phyloP scores from a whole-genome alignment of 2,888 invertebrate species.

The Mythimna impura region DNA sequence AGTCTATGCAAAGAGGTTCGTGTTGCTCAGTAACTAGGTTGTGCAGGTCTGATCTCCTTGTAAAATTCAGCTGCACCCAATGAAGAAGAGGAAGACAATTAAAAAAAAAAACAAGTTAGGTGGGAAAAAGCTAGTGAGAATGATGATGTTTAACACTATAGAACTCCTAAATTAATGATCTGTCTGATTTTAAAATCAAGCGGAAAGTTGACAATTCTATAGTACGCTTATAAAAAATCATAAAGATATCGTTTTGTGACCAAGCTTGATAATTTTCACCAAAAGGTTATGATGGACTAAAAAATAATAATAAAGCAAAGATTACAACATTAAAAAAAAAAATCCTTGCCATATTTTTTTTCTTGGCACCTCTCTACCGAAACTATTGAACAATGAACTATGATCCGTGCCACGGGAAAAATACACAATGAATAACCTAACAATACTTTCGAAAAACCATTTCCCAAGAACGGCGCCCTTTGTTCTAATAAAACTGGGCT shows the following conservation, averaged over 20 bases:
- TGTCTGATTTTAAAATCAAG: too few species aligned
- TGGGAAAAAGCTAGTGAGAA: too few species aligned
- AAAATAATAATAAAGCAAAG: not conserved
- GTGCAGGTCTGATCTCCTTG: too few species aligned
- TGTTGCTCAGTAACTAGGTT: too few species aligned
- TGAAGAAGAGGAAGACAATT: too few species aligned
- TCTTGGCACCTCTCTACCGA: constrained; percentile 21
- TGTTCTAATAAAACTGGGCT: constrained; percentile 73
- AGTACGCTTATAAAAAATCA: not conserved
- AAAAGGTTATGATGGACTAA: not conserved
- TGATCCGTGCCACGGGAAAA: constrained; percentile 70
- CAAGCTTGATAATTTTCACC: not conserved
- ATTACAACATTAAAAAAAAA: not conserved
- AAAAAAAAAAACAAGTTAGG: too few species aligned
- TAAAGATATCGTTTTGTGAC: not conserved
- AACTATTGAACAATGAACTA: constrained; percentile 55
- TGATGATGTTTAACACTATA: too few species aligned
- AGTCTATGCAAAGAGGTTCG: too few species aligned
- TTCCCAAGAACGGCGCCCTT: constrained; percentile 80
- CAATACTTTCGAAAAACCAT: constrained; percentile 78
- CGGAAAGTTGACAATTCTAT: too few species aligned
- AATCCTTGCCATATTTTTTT: constrained; percentile 6
- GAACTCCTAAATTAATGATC: too few species aligned
- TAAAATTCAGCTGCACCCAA: too few species aligned
- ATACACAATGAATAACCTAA: constrained; percentile 72